Evolutionary conservation across 2,888 invertebrate species (phyloP), one percentile per base, ranked within the genome.

Genomic region (Lagria hirta): DNA sequence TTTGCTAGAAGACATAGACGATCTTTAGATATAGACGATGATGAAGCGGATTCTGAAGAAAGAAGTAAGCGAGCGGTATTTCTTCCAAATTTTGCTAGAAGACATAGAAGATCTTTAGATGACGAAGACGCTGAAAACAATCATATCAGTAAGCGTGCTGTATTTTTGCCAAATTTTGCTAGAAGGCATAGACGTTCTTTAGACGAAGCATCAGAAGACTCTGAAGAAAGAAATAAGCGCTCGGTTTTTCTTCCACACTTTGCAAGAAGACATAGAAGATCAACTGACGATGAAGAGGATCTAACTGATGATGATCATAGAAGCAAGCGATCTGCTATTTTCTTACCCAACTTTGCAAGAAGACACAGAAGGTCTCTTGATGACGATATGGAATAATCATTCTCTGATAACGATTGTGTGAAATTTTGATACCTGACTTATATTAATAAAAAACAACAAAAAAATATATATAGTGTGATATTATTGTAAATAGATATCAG

Each of bases 181-280:
- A 23, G 20, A 1, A 10, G 41, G 8, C 29, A 24, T 6, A 26
- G 26, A 11, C 3, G 41, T 5, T 33, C 41, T 3, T 2, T 41
- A 4, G 23, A 20, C 8, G 34, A 42, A 27, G 38, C 38, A 11
- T 24, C 37, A 37, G 44, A 44, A 1, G 34, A 33, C 10, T 33
- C 44, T 24, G 43, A 43, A 37, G n/a, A n/a, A n/a, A n/a, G n/a
- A n/a, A n/a, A n/a, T n/a, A n/a, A n/a, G n/a, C 24, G 29, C 3
- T 29, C 38, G n/a, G 35, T 43, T 29, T 43, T 43, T 13, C 15
- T 43, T 4, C 43, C 43, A 11, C 21, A 16, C 3, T 41, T 40
- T 17, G 23, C 40, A 4, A 10, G 40, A 17, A 14, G 30, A 23
- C 20, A 21, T 14, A n/a, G n/a, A n/a, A n/a, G n/a, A n/a, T n/a